Base-by-base conservation (phyloP, 2,888 invertebrate species). In the Drosophila nr. medialis region DNA sequence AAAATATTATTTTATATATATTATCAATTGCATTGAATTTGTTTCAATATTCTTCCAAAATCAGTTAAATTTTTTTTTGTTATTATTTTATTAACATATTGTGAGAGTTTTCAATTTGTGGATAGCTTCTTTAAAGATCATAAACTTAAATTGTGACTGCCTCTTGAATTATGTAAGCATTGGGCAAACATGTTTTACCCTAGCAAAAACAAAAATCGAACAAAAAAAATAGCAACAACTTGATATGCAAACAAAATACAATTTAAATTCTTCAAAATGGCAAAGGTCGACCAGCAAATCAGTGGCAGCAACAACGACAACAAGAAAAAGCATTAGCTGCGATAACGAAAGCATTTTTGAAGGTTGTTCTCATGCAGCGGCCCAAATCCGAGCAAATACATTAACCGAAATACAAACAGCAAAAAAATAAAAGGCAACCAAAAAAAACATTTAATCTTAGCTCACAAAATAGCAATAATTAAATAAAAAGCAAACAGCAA, bases 321-420 rank as follows among this genome's bases (percentile, higher is more conserved):
- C 13, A 8, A 24, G 45, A 74, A 70, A 67, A 66, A 58, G 56
- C 64, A 49, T 55, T 38, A 62, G 51, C 53, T 51, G 74, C 70
- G 77, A 64, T 77, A 77, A 71, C 86, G 74, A 73, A 75, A 70
- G 67, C 72, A 73, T 48, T 62, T 83, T 90, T 72, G 81, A 87
- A 87, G 86, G 86, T 59, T 80, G 72, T 87, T 87, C 86, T 89
- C 86, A 87, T 87, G 90, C 86, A 90, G 81, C 89, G 69, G 53
- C 67, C 78, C 69, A 71, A 88, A 72, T 66, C 74, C 86, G 53
- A 68, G 54, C 60, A 66, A 78, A 81, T 82, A 82, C 80, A 77
- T 82, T 82, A 78, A 56, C 60, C 54, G 4, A 45, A 21, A 21
- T 13, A 45, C 10, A 49, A 18, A 49, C 4, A 32, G 4, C 32